Conservation (phyloP, 2,113 vertebrate species). For the Myiozetetes cayanensis region DNA sequence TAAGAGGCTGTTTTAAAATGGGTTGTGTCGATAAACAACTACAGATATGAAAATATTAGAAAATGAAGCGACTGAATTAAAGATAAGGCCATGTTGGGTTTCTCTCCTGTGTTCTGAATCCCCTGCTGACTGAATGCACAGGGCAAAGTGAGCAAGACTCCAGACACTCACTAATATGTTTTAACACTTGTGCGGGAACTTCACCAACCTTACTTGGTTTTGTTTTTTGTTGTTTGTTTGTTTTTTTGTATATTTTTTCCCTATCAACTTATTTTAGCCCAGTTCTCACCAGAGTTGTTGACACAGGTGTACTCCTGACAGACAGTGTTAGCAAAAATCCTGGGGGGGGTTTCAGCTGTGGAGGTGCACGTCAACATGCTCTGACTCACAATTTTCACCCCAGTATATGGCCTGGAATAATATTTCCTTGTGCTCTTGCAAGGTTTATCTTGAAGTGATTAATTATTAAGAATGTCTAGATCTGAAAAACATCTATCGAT, state of each 20-base stretch:
- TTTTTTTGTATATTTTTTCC: not conserved
- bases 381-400: not conserved
- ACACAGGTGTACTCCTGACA: not conserved
- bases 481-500: not conserved
- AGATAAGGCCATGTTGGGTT: not conserved
- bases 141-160: not conserved
- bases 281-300: not conserved
- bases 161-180: not conserved
- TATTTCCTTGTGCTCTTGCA: not conserved
- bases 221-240: not conserved
- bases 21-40: not conserved
- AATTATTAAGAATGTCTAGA: not conserved
- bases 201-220: not conserved
- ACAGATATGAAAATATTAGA: not conserved
- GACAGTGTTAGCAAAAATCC: not conserved
- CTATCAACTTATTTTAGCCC: not conserved
- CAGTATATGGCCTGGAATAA: not conserved
- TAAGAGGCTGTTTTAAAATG: not conserved
- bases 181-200: not conserved
- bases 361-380: not conserved
- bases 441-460: not conserved
- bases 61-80: not conserved
- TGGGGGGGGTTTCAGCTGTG: fast-evolving
- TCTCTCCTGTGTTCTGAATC: not conserved
- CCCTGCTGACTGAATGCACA: not conserved